Conservation (phyloP, 2,888 invertebrate genomes). For the Sesamia inferens region DNA sequence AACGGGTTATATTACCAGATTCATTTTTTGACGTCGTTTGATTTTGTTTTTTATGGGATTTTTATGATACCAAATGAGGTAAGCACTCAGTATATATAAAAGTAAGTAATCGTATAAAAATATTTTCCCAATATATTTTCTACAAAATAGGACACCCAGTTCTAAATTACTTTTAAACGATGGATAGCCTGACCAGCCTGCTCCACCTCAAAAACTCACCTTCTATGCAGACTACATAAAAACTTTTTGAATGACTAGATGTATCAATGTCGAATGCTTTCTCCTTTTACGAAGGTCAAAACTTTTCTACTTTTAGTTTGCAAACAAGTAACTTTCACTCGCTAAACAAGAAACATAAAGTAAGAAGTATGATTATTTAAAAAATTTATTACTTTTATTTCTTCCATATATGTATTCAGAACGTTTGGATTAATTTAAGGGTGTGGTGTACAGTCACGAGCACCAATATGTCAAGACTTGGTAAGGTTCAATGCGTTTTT, state of each 20-base stretch:
- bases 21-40: not conserved
- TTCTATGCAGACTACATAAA: not conserved
- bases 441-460: not conserved
- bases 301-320: conserved; percentile 32
- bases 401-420: not conserved
- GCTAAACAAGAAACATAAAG: conserved; percentile 15
- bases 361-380: not conserved
- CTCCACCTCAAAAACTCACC: not conserved
- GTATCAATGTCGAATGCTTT: not conserved
- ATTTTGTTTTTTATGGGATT: not conserved
- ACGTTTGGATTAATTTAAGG: not conserved
- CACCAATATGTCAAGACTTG: too few species aligned
- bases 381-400: not conserved
- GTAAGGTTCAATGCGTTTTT: too few species aligned
- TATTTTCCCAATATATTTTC: not conserved
- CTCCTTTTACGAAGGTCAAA: not conserved
- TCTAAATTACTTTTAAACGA: not conserved
- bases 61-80: not conserved
- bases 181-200: not conserved
- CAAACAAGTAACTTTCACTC: conserved; percentile 18
- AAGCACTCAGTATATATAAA: not conserved
- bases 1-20: not conserved
- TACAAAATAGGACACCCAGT: not conserved
- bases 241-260: conserved; percentile 9
- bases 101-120: not conserved